These are phyloP conservation scores for Erannis defoliaria DNA, from an alignment of 2,888 invertebrate genomes.

Conservation along the genomic window DNA sequence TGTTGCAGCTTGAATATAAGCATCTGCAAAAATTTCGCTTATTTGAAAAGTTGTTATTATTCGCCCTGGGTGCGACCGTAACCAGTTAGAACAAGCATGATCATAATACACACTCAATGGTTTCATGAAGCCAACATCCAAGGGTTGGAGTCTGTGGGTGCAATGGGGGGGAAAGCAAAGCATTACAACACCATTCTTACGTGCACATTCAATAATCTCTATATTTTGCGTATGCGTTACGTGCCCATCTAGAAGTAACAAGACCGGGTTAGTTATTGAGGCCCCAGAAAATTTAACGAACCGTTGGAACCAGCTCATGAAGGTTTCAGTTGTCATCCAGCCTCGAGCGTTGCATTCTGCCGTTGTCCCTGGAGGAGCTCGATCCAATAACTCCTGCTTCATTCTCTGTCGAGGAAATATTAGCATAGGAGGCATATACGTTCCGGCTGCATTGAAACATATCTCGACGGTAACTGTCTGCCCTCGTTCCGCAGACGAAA, in stretches of 20 bases:
- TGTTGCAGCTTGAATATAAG: neutral
- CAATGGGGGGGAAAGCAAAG: neutral
- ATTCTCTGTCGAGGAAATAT: neutral
- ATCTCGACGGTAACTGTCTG: neutral
- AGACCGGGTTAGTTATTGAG: neutral
- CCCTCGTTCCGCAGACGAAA: neutral
- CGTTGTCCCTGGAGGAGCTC: neutral
- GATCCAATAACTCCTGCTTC: neutral
- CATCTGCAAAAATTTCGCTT: neutral
- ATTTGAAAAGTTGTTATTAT: neutral
- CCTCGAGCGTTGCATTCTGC: neutral
- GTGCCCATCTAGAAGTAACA: neutral
- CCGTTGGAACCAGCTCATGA: neutral
- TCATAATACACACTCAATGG: neutral
- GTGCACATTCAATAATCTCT: neutral
- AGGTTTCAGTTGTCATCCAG: neutral
- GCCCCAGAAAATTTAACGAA: neutral
- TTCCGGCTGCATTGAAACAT: neutral
- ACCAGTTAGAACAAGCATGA: neutral
- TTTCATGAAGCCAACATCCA: neutral
- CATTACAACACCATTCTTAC: neutral
- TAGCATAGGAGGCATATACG: neutral
- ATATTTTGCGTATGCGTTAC: neutral
- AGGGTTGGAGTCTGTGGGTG: conserved; percentile 1
- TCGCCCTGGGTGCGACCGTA: neutral